phyloP scores from a whole-genome alignment of 1,140 invertebrate species.

The Gonioctena quinquepunctata region DNA sequence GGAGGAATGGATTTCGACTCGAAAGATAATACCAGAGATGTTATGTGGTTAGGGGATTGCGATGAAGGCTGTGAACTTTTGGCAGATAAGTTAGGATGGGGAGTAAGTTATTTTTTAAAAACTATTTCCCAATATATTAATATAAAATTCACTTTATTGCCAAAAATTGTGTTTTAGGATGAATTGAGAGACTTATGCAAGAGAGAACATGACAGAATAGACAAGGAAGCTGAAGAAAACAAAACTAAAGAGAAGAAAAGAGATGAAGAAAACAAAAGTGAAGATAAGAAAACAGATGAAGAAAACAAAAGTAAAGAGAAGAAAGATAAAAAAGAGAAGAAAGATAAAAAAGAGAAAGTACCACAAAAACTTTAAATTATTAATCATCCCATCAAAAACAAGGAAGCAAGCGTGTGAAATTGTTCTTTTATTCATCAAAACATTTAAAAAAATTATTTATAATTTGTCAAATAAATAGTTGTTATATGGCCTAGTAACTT shows the following conservation, averaged over 20 bases:
- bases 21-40: slow-evolving; percentile 72
- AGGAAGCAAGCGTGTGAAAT: not conserved
- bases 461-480: not conserved
- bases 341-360: not conserved
- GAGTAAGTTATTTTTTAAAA: slow-evolving; percentile 57
- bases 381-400: too few species aligned
- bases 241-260: not conserved
- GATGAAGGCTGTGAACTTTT: slow-evolving; percentile 81
- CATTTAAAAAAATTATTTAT: not conserved
- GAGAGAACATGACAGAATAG: slow-evolving; percentile 61
- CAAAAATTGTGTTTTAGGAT: too few species aligned
- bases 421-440: not conserved
- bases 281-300: not conserved
- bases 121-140: not conserved
- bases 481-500: slow-evolving; percentile 73
- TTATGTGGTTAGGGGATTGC: slow-evolving; percentile 86
- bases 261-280: not conserved
- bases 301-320: not conserved
- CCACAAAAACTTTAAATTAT: not conserved
- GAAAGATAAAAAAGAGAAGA: not conserved
- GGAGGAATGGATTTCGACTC: slow-evolving; percentile 70
- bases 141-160: not conserved
- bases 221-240: slow-evolving; percentile 29
- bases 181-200: slow-evolving; percentile 65
- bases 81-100: slow-evolving; percentile 84